Base-by-base conservation (phyloP, 2,888 invertebrate species). In the Microctonus brassicae region DNA sequence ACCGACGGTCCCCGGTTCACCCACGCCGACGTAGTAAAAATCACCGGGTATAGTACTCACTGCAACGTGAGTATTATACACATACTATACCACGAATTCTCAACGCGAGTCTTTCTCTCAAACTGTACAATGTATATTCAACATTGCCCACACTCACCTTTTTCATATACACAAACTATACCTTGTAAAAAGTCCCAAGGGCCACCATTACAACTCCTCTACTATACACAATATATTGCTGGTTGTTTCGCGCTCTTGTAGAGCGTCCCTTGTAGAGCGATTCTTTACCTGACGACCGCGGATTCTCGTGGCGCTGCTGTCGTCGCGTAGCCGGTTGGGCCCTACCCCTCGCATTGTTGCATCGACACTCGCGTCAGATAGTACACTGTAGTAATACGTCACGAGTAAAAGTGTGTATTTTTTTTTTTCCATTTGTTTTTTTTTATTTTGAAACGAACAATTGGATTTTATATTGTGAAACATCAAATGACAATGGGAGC, bases 21-120 rank as follows among this genome's bases (percentile, higher is more conserved):
- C 84, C 86, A 84, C 85, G 84, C 83, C 67, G 75, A 53, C 81
- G 83, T 86, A 86, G 86, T 86, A 85, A 86, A 86, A 80, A 85
- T 84, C 83, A 82, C 82, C 76, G 76, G n/a, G n/a, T n/a, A n/a
- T n/a, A n/a, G n/a, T n/a, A n/a, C n/a, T n/a, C n/a, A n/a, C n/a
- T n/a, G n/a, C 60, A 36, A 39, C 65, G 47, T 47, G 47, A 68
- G 42, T 60, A 62, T 20, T 20, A 34, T 36, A 64, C 33, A 52
- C 42, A 33, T 20, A 53, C 26, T 52, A 36, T 39, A 36, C 62
- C 26, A 39, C n/a, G 6, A 62, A n/a, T 36, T 17, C 6, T 6
- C 26, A 42, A 6, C 33, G 10, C 6, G 9, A 9, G 17, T n/a
- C 33, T n/a, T 13, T 42, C 24, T 17, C 17, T 13, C 53, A 53